Conservation (phyloP, 2,888 invertebrate genomes). For the Morpho achilles region DNA sequence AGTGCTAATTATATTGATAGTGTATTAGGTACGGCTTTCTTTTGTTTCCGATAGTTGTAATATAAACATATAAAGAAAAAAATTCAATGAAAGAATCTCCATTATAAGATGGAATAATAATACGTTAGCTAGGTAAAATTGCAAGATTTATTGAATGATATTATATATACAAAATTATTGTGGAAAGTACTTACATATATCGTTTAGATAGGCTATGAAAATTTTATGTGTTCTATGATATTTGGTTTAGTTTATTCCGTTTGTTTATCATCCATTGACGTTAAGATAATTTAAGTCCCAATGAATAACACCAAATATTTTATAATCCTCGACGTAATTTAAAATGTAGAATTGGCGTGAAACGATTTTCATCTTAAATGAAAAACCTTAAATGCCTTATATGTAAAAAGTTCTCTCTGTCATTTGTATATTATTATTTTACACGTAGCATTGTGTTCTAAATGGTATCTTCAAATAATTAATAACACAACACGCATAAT, state of each 20-base stretch:
- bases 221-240: constrained; percentile 39
- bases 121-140: constrained; percentile 62
- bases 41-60: constrained; percentile 44
- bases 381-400: constrained; percentile 40
- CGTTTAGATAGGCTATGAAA: constrained; percentile 66
- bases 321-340: constrained; percentile 45
- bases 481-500: background rate
- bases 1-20: constrained; percentile 37
- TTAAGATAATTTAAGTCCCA: constrained; percentile 60
- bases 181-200: constrained; percentile 49
- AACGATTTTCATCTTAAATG: constrained; percentile 33
- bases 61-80: constrained; percentile 30
- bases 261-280: constrained; percentile 39
- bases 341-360: constrained; percentile 41
- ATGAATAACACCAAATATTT: constrained; percentile 55
- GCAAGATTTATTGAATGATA: constrained; percentile 59
- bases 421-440: constrained; percentile 28
- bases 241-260: constrained; percentile 30
- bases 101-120: constrained; percentile 48
- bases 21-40: constrained; percentile 40
- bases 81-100: constrained; percentile 32
- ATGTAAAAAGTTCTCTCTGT: constrained; percentile 28
- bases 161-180: constrained; percentile 57
- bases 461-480: constrained; percentile 35
- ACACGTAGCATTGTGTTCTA: constrained; percentile 41